A percentile compares a stretch with the other conserved stretches of the same genome.
phyloP scores from a whole-genome alignment of 2,113 vertebrate genomes.

The Ramphastos sulfuratus region DNA sequence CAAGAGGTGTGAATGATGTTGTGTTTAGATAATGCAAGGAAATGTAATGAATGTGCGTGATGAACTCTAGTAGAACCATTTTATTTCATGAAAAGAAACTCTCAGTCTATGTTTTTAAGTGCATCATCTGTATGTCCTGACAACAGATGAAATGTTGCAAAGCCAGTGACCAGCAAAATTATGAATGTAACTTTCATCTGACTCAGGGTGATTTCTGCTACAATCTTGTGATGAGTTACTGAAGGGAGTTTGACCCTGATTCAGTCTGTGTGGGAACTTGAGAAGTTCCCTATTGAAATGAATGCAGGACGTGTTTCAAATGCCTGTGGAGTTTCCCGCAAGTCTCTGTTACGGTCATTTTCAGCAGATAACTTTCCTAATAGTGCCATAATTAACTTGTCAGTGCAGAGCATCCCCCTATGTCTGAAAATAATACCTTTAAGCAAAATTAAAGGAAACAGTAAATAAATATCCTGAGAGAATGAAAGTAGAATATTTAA shows the following conservation, averaged over 20 bases:
- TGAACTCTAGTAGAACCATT: background rate
- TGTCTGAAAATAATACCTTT: background rate
- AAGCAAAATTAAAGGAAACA: background rate
- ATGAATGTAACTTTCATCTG: background rate
- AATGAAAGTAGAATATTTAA: background rate
- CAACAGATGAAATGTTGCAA: background rate
- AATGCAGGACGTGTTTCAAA: constrained; percentile 42
- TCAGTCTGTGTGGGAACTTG: constrained; percentile 34
- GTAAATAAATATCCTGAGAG: background rate
- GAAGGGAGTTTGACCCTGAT: background rate
- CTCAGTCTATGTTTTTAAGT: background rate
- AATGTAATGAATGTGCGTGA: background rate
- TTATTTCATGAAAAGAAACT: background rate
- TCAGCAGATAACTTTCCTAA: constrained; percentile 49
- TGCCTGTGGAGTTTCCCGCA: constrained; percentile 60
- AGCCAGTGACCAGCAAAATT: background rate
- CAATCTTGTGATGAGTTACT: background rate
- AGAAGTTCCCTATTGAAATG: background rate
- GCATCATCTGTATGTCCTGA: background rate
- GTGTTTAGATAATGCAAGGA: background rate
- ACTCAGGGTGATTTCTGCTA: background rate
- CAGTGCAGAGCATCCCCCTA: background rate
- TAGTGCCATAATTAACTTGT: constrained; percentile 49
- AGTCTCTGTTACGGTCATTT: constrained; percentile 48
- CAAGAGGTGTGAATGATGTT: background rate